phyloP scores from a whole-genome alignment of 2,888 invertebrate genomes.

The Papilio gigon region DNA sequence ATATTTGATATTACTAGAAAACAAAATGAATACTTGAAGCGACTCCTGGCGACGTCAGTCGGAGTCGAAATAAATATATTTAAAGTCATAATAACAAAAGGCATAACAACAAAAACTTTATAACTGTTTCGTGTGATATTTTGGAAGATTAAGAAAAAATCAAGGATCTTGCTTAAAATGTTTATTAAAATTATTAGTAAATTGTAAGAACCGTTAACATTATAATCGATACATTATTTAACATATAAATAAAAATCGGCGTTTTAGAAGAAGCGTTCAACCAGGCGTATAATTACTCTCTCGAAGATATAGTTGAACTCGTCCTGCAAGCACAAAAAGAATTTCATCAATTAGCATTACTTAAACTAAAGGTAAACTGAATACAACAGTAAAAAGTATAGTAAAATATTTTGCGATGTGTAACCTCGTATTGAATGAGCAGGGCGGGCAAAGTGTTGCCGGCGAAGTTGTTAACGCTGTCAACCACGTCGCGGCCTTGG shows the following conservation, averaged over 20 bases:
- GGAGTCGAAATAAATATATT: no score
- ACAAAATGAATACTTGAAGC: no score
- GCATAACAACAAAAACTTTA: neutral
- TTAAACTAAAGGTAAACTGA: neutral
- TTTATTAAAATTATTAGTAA: neutral
- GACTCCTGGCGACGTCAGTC: no score
- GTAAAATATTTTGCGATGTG: neutral
- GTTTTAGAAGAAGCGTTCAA: constrained; percentile 3
- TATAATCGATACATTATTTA: constrained; percentile 1
- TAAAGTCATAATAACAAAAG: neutral
- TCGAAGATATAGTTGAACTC: constrained; percentile 11
- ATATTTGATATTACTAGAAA: no score
- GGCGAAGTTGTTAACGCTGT: constrained; percentile 7
- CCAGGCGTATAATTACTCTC: neutral
- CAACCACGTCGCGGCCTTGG: neutral
- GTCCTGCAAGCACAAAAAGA: neutral
- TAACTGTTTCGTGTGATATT: neutral
- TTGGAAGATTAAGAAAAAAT: neutral
- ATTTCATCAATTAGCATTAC: neutral
- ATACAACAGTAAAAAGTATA: neutral
- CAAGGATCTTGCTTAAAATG: neutral
- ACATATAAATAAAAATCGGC: neutral
- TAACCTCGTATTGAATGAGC: constrained; percentile 11
- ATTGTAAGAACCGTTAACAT: neutral
- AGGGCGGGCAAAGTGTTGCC: constrained; percentile 1